Evolutionary conservation across 2,797 vertebrate species (phyloP).

Genomic region (Carapus acus): DNA sequence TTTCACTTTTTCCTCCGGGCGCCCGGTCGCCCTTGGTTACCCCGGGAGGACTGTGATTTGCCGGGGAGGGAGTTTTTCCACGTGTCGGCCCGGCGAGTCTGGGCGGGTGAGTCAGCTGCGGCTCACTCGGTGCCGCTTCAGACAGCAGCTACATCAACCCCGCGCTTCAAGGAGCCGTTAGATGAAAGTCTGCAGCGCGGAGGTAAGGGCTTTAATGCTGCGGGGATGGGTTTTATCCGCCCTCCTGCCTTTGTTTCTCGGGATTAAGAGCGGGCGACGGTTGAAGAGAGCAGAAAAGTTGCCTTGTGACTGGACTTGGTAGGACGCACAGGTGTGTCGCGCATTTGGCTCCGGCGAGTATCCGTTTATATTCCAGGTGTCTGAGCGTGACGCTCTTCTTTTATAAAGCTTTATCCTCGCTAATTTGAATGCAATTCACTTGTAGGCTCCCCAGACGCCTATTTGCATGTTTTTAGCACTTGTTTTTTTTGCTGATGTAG

Average conservation of each 20-base stretch:
- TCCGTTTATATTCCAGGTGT: constrained; percentile 11
- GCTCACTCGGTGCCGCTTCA: constrained; percentile 56
- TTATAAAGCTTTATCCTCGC: no score
- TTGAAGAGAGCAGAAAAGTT: constrained; percentile 37
- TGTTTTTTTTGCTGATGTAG: no score
- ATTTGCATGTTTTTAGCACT: no score
- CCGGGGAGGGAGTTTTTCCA: constrained; percentile 71
- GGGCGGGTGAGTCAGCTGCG: constrained; percentile 57
- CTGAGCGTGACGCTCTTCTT: no score
- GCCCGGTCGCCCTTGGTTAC: constrained; percentile 59
- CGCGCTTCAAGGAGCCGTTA: constrained; percentile 70
- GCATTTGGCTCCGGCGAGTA: constrained; percentile 24
- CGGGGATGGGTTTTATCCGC: constrained; percentile 51
- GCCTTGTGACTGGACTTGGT: constrained; percentile 40
- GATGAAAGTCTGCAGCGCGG: constrained; percentile 68
- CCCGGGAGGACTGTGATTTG: constrained; percentile 60
- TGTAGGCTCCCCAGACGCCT: no score
- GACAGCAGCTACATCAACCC: constrained; percentile 54
- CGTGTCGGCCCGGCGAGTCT: constrained; percentile 61
- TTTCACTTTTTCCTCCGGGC: constrained; percentile 58
- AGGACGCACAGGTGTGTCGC: constrained; percentile 56
- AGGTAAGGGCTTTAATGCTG: constrained; percentile 67
- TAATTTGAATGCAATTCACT: no score
- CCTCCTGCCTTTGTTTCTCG: constrained; percentile 51
- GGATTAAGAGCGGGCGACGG: constrained; percentile 38